These are phyloP conservation scores for Pongo abelii DNA, from an alignment of 2,113 vertebrate species.

Conservation along the genomic window DNA sequence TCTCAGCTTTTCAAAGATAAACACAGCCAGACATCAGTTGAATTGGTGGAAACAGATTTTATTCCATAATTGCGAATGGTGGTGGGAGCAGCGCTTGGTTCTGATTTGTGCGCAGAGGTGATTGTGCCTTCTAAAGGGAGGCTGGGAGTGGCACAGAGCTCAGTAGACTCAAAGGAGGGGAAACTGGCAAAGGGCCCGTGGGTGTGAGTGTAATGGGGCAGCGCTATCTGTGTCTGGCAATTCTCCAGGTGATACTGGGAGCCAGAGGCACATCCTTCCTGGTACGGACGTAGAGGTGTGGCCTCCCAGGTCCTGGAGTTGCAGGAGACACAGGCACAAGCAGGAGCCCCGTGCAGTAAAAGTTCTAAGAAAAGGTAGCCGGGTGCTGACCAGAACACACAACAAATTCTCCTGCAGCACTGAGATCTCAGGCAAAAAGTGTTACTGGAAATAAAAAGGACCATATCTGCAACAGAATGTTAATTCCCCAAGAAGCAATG, in stretches of 20 bases:
- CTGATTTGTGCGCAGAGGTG: background rate
- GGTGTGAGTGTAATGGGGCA: too few relatives aligned
- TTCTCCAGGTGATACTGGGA: background rate
- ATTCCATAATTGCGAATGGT: too few relatives aligned
- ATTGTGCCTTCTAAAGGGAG: background rate
- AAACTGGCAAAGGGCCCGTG: background rate
- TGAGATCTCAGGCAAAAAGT: background rate
- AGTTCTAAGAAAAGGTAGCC: background rate
- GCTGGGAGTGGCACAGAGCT: background rate
- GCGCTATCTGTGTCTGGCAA: background rate
- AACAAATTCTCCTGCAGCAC: background rate
- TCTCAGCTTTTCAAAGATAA: background rate
- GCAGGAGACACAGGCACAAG: background rate
- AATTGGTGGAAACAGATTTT: too few relatives aligned
- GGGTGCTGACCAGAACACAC: background rate
- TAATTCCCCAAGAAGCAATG: accelerated
- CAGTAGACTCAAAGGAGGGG: background rate
- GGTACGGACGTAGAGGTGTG: background rate
- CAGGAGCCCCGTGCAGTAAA: background rate
- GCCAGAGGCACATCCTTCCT: background rate
- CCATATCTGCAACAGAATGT: accelerated
- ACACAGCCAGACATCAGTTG: background rate
- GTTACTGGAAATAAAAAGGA: accelerated
- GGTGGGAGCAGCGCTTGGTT: background rate
- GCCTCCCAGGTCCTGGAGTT: background rate